A percentile compares a stretch with the other conserved stretches of the same genome.
These are phyloP conservation scores for Marmota monax DNA, from an alignment of 2,113 vertebrate species.

Conservation along the genomic window DNA sequence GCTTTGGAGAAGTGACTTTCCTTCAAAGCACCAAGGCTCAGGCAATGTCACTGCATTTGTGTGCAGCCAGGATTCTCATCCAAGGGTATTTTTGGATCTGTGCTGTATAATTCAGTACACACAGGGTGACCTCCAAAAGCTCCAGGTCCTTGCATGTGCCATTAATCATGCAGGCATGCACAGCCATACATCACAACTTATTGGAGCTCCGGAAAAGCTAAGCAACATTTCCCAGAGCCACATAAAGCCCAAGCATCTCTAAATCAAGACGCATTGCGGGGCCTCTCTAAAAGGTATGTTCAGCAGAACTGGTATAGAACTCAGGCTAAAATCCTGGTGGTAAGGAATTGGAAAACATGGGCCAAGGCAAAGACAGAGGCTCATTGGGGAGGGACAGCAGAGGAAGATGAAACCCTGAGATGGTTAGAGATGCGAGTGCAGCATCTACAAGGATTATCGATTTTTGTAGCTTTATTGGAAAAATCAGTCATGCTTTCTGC, in stretches of 20 bases:
- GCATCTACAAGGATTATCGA: conserved; percentile 71
- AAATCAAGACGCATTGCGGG: conserved; percentile 75
- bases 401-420: conserved; percentile 55
- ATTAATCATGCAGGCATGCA: conserved; percentile 69
- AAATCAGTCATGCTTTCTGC: conserved; percentile 77
- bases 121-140: conserved; percentile 66
- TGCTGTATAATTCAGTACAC: conserved; percentile 76
- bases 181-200: conserved; percentile 71
- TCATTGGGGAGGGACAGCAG: not conserved
- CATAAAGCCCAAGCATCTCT: conserved; percentile 65
- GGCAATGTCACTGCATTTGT: conserved; percentile 11
- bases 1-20: not conserved
- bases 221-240: conserved; percentile 73
- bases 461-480: conserved; percentile 77
- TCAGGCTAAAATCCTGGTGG: conserved; percentile 10
- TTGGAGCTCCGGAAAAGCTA: conserved; percentile 67
- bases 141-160: conserved; percentile 46
- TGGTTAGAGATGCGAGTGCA: conserved; percentile 28
- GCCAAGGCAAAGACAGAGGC: conserved; percentile 33
- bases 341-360: not conserved
- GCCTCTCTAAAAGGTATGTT: conserved; percentile 58
- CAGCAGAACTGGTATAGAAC: conserved; percentile 57
- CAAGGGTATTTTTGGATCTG: conserved; percentile 77
- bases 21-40: not conserved
- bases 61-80: conserved; percentile 70